Conservation (phyloP, 2,113 vertebrate species). For the Neolamprologus fasciatus region DNA sequence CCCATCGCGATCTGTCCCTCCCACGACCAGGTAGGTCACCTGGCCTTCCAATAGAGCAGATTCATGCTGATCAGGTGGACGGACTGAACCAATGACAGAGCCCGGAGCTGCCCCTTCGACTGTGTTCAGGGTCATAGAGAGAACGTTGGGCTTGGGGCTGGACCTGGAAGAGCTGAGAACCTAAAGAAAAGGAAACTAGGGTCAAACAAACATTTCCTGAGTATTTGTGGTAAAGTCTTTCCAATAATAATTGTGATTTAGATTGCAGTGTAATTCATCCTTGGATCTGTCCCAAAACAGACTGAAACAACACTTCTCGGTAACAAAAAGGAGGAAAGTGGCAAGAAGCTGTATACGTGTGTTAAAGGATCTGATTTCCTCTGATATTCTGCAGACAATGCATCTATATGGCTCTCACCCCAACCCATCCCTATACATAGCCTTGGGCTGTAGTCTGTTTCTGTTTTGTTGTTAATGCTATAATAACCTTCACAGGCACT, state of each 20-base stretch:
- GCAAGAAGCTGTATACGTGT: neutral
- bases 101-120: constrained; percentile 81
- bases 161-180: constrained; percentile 75
- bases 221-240: neutral
- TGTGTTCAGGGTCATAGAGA: constrained; percentile 78
- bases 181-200: constrained; percentile 44
- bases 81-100: constrained; percentile 82
- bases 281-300: neutral
- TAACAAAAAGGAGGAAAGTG: neutral
- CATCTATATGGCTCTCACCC: neutral
- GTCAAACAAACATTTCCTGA: neutral
- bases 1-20: constrained; percentile 79
- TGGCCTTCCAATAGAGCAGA: constrained; percentile 43
- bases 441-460: constrained; percentile 41
- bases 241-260: neutral
- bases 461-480: constrained; percentile 29
- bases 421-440: constrained; percentile 22
- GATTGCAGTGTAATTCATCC: neutral
- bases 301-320: neutral
- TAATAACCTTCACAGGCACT: constrained; percentile 32
- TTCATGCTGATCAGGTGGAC: constrained; percentile 43
- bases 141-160: constrained; percentile 70
- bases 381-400: constrained; percentile 7
- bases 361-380: constrained; percentile 1
- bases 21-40: constrained; percentile 84